Evolutionary conservation across 2,888 invertebrate genomes (phyloP), one percentile per base, ranked within the genome.

Genomic region (Ptychoptera contaminata): DNA sequence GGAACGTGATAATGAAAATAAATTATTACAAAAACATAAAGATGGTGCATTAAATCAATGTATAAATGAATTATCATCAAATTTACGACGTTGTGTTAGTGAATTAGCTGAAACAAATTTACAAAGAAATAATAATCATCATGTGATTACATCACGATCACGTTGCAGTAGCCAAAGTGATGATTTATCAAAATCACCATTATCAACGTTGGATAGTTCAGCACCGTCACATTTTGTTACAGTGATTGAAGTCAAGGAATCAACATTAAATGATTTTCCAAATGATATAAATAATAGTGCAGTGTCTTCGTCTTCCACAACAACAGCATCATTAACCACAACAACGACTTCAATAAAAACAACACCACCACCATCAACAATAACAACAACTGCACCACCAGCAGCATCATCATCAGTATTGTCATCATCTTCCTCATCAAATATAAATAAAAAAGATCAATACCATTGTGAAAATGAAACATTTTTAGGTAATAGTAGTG

Each of bases 161-260:
- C 40, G 40, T 29, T 37, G 35, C 31, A 42, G 39, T 60, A 64
- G 62, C 57, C 67, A 63, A 60, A 65, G 49, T 37, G 51, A 42
- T 35, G 23, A 23, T 23, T 5, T 23, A 7, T 23, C 23, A 5
- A 23, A 23, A 23, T 40, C 40, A 14, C 30, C 34, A n/a, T 14
- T 9, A 23, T 4, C 23, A 29, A 40, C 16, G 14, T 23, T 23
- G 7, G 23, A 23, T 23, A 3, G 7, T 23, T 23, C 23, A 23
- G 14, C 31, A 41, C 56, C 62, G 42, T 65, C 67, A 48, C 65
- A 85, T 65, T 88, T 87, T 67, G 79, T 88, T 52, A 88, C 87
- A 48, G 87, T 88, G 52, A 88, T 88, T 56, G 84, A 86, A 74
- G 86, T 88, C 35, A 87, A 86, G 65, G 87, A 86, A 61, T 68